Base-by-base conservation (phyloP, 2,113 vertebrate species). In the Anarrhichthys ocellatus region DNA sequence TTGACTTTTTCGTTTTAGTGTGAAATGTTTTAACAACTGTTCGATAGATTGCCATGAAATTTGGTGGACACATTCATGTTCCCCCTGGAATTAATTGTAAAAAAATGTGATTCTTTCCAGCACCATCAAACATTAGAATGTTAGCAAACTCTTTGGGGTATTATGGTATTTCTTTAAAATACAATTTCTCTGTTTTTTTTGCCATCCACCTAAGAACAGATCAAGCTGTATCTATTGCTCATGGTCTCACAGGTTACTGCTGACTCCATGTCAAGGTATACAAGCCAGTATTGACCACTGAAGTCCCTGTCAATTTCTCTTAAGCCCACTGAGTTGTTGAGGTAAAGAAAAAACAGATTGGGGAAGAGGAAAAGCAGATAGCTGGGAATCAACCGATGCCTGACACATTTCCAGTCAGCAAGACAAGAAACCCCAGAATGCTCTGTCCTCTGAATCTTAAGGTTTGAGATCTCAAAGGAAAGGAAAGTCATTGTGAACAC, bases 261-360 rank as follows among this genome's bases (percentile, higher is more conserved):
- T 76, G 84, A 89, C 74, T 81, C 24, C 24, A 52, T 81, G 68
- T 78, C 64, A 67, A 78, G 81, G 54, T 68, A 72, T 76, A 63
- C 85, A 87, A 91, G 79, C 74, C 76, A 15, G 42, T 77, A 86
- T 87, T 80, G 85, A 91, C 71, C 71, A 70, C 32, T 56, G 50
- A 65, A 88, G 79, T 85, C 88, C 73, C 40, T 81, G 85, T 87
- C 88, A 85, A 81, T 93, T 74, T 76, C 61, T 44, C 46, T 83
- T 81, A 90, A 86, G 59, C 71, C 82, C 11, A 20, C 75, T 71
- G 73, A 78, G 76, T 67, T 78, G 62, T 75, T 58, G 44, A 80
- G 27, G 36, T 46, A 48, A 82, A 44, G 22, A 71, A 80, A 77
- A 18, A 4, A 66, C 18, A 29, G 42, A 54, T 69, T 42, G 64